These are phyloP conservation scores for Ptiloglossa arizonensis DNA, from an alignment of 1,140 invertebrate genomes.

Conservation along the genomic window DNA sequence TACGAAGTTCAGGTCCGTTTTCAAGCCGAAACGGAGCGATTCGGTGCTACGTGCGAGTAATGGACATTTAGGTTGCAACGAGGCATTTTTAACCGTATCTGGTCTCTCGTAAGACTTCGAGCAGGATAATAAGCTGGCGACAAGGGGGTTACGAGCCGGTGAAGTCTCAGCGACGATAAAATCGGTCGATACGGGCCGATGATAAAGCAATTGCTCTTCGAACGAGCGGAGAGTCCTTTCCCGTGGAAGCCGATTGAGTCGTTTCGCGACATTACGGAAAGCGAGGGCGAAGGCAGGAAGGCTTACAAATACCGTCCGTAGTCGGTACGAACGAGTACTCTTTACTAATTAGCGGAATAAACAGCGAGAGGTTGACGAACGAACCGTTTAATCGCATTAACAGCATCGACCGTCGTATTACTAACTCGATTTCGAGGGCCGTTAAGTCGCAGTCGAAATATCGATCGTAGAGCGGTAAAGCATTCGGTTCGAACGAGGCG, in stretches of 20 bases:
- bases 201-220: conserved; percentile 1
- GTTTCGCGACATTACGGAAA: background rate
- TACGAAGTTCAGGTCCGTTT: no score
- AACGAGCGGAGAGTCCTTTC: conserved; percentile 28
- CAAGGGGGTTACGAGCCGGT: conserved; percentile 7
- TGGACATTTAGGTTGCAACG: no score
- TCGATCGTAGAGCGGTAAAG: background rate
- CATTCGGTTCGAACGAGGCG: background rate
- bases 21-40: no score
- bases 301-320: background rate
- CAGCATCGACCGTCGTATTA: conserved; percentile 6
- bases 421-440: conserved; percentile 9
- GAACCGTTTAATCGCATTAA: conserved; percentile 13
- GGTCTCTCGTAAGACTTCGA: no score
- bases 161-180: conserved; percentile 11
- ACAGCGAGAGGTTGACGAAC: background rate
- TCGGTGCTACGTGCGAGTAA: no score
- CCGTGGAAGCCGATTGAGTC: background rate
- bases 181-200: background rate
- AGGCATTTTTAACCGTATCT: no score
- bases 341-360: conserved; percentile 17
- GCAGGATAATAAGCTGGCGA: conserved; percentile 14
- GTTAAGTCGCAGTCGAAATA: background rate
- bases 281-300: background rate
- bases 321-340: background rate